Base-by-base conservation (phyloP, 2,888 invertebrate genomes). In the Cataglyphis livida region DNA sequence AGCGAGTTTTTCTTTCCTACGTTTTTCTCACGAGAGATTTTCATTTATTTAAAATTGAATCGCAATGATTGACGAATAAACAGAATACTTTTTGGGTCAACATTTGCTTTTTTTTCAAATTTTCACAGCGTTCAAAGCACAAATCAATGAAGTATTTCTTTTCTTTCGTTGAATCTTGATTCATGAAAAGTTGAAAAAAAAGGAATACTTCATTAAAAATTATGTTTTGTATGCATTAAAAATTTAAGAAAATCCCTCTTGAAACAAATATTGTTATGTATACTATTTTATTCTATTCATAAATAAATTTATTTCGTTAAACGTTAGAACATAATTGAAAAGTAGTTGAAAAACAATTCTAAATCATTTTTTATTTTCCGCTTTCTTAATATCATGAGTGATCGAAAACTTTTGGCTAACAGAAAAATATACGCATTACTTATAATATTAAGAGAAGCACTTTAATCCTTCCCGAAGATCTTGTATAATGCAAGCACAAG, bases 361-460 rank as follows among this genome's bases (percentile, higher is more conserved):
- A 7, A 38, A 65, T 38, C 15, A 10, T 21, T 62, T 4, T 54
- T 25, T 25, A 65, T 9, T 76, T 54, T 76, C 18, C 51, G 3
- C 25, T 65, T 28, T 32, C 18, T 7, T 70, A 32, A 6, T 6
- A 7, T 21, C n/a, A 5, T 28, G 32, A 74, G 44, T 32, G 59
- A 68, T 65, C 18, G 70, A 35, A 4, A 70, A 70, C 44, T 79
- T 59, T 9, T 25, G 7, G 18, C 10, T 57, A 21, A 68, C 44
- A 44, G 15, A 51, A 21, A 59, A 35, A 41, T 12, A 44, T 35
- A 32, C 21, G 21, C 35, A 70, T 70, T 70, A 78, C 61, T 70
- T 70, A 70, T 35, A 44, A 79, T 70, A 79, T 70, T 79, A 70
- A 44, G 59, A 70, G 70, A 70, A 79, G 70, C 78, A 79, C 70